A percentile compares a stretch with the other conserved stretches of the same genome.
phyloP scores from a whole-genome alignment of 1,140 invertebrate genomes.

The Diplogasteroides magnus region DNA sequence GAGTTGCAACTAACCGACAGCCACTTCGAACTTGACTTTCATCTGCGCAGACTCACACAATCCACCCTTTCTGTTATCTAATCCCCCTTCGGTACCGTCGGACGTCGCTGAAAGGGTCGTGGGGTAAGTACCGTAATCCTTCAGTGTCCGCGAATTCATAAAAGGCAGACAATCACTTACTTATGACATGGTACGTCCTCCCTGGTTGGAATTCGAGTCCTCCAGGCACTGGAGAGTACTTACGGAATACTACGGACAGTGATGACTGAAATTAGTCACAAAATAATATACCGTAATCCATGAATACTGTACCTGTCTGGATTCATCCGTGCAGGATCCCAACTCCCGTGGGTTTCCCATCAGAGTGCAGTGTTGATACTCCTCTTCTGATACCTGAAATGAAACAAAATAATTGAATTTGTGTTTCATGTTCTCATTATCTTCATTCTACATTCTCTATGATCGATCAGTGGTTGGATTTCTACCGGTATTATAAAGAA shows the following conservation, averaged over 20 bases:
- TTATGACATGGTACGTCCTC: constrained; percentile 19
- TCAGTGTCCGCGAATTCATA: neutral
- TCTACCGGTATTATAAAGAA: no score
- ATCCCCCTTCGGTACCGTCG: constrained; percentile 21
- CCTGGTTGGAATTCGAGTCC: constrained; percentile 26
- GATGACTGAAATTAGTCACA: constrained; percentile 11
- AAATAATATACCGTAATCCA: neutral
- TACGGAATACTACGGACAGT: constrained; percentile 20
- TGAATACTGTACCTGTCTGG: neutral
- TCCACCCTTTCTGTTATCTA: constrained; percentile 24
- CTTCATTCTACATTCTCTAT: neutral
- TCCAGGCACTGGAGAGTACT: constrained; percentile 25
- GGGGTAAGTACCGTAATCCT: no score
- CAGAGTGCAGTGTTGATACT: neutral
- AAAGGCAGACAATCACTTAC: constrained; percentile 11
- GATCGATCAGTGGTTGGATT: no score
- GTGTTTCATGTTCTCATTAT: neutral
- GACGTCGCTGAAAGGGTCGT: constrained; percentile 20
- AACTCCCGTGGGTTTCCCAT: neutral
- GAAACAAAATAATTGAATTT: neutral
- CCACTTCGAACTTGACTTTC: constrained; percentile 30
- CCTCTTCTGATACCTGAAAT: neutral
- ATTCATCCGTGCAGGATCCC: no score
- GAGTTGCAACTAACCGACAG: no score
- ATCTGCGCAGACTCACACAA: constrained; percentile 20